Evolutionary conservation across 2,888 invertebrate genomes (phyloP), one percentile per base, ranked within the genome.

Genomic region (Cataglyphis altisquamis): DNA sequence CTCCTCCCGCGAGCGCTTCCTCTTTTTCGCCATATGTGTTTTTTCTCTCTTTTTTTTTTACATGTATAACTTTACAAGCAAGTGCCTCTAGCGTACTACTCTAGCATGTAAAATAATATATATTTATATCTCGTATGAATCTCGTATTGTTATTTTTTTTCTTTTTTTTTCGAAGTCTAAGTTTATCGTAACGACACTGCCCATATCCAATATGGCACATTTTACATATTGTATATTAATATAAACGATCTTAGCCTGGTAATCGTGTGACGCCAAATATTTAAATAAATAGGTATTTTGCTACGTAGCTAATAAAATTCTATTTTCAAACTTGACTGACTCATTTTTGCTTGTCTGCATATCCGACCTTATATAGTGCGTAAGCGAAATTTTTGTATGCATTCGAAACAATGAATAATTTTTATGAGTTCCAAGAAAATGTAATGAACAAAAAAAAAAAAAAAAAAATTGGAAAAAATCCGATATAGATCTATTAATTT

Each of bases 261-360:
- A 94, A 93, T 91, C 89, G 90, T 91, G 92, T 92, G 92, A 94
- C 91, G 91, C 94, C 94, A 94, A 94, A 94, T 94, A 94, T 94
- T 94, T 94, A 94, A 94, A 92, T 93, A 90, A 90, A 92, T 93
- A 94, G 91, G 92, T 93, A 93, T 94, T 94, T 94, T 94, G 94
- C 93, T 94, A 94, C 93, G 91, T 94, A 94, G 93, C 92, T 93
- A 93, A 93, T 93, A 93, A 94, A 94, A 92, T 92, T 91, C 90
- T 91, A 92, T 91, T 89, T 91, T 90, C 90, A 90, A 91, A 90
- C 87, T 84, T 89, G 78, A 90, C 68, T 60, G 67, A 67, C 72
- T 75, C 52, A 75, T 81, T 74, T 67, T 36, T 66, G 41, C 60
- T 62, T 57, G 36, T 64, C 25, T 62, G n/a, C 36, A 15, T 21